Base-by-base conservation (phyloP, 2,888 invertebrate species). In the Branchellion lobata region DNA sequence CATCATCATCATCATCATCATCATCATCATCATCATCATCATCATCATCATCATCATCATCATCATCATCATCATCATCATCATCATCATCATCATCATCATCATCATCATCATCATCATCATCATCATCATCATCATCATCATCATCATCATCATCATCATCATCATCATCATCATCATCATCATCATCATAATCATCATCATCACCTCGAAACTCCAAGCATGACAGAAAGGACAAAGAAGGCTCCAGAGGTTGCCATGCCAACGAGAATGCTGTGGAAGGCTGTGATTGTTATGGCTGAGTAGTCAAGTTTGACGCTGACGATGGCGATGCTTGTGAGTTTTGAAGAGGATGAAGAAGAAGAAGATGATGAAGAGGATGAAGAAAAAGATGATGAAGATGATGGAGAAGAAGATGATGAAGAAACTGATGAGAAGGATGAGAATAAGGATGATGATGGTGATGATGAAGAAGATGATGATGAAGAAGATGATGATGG, bases 261-360 rank as follows among this genome's bases (percentile, higher is more conserved):
- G 36, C 96, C 96, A 80, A 93, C 92, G 76, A 93, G 87, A 82
- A 95, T 90, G 87, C 95, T 95, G 85, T 92, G 90, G 82, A 95
- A 91, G 87, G 94, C 92, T 77, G 95, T 92, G 84, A 92, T 91
- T 85, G 92, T 91, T 89, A 94, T 92, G 80, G 93, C 92, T 85
- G 92, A 91, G 27, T 95, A 94, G 88, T 95, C 94, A 86, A 96
- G 92, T 8, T 77, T 80, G 27, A 86, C 36, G 14, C 80, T 81
- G 24, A 95, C 91, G 84, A 91, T 91, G 71, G 91, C 21, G 27
- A 21, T 8, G 24, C 31, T n/a, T 0, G 94, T 93, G 61, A 90
- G 88, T 0, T 94, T 94, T 85, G 92, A 92, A 0, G 93, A 93
- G 40, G 90, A 90, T 85, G 92, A n/a, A 5, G 21, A 65, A 11